Base-by-base conservation (phyloP, 2,888 invertebrate species). In the Dastarcus helophoroides region DNA sequence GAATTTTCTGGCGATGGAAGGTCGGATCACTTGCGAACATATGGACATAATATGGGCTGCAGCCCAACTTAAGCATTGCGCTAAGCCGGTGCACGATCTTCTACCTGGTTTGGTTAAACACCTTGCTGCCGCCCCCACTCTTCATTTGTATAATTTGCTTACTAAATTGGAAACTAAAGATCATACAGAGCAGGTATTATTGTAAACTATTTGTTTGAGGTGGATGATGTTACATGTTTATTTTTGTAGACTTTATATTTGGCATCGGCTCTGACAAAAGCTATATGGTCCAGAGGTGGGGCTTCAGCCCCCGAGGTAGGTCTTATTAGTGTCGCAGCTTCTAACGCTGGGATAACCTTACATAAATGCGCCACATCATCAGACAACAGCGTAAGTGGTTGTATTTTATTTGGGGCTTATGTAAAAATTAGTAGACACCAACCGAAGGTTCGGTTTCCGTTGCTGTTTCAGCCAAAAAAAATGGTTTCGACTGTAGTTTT, bases 21-120 rank as follows among this genome's bases (percentile, higher is more conserved):
- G 86, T 22, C 75, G 86, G 43, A 81, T 94, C 21, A 86, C 85
- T 0, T 80, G 83, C 33, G 88, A 88, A 34, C 90, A 94, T 47
- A 78, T 94, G 44, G 89, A 91, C 54, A 71, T 84, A 21, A 88
- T 94, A 40, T 94, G 93, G 93, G 85, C 89, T 42, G 89, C 93
- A 0, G 89, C 91, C 1, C 93, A 93, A 58, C 60, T 93, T 29
- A 94, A 94, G 58, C 93, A 94, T 58, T 94, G 93, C 56, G 83
- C 90, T 1, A 82, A 90, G 47, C 90, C 91, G 39, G 90, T 93
- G 37, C 84, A 89, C 54, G 94, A 94, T 60, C 67, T 91, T 23
- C 62, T 94, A 38, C 86, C 89, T 1, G 84, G 89, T 1, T 69
- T 93, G 40, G 90, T 93, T 2, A 84, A 93, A 51, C 88, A 90